Evolutionary conservation across 1,140 invertebrate genomes (phyloP).

Genomic region (Caenorhabditis tropicalis): DNA sequence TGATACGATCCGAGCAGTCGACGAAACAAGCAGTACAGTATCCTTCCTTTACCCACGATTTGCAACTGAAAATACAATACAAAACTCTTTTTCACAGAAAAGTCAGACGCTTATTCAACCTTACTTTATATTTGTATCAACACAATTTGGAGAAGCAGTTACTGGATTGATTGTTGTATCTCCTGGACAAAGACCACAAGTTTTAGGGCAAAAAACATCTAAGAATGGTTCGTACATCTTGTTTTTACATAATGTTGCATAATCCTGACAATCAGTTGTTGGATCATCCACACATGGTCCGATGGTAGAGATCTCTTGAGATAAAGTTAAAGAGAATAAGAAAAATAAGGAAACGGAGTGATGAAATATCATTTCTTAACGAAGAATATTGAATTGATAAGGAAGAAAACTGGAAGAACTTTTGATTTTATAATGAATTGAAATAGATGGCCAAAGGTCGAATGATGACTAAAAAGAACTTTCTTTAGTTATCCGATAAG

Average conservation of each 20-base stretch:
- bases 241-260: not conserved
- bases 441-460: not conserved
- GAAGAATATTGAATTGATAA: not conserved
- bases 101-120: not conserved
- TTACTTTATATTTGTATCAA: not conserved
- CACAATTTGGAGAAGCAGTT: not conserved
- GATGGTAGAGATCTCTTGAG: not conserved
- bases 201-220: conserved; percentile 17
- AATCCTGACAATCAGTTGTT: not conserved
- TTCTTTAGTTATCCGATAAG: not conserved
- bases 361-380: not conserved
- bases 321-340: not conserved
- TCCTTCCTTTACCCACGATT: not conserved
- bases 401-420: not conserved
- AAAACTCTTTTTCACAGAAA: no score
- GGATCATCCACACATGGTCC: not conserved
- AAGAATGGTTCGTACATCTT: not conserved
- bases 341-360: not conserved
- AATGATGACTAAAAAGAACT: not conserved
- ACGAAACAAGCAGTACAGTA: conserved; percentile 6
- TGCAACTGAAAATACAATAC: not conserved
- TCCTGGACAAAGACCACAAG: not conserved
- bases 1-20: not conserved
- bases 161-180: not conserved
- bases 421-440: not conserved